A percentile compares a stretch with the other conserved stretches of the same genome.
phyloP scores from a whole-genome alignment of 1,140 invertebrate genomes.

The Apis dorsata region DNA sequence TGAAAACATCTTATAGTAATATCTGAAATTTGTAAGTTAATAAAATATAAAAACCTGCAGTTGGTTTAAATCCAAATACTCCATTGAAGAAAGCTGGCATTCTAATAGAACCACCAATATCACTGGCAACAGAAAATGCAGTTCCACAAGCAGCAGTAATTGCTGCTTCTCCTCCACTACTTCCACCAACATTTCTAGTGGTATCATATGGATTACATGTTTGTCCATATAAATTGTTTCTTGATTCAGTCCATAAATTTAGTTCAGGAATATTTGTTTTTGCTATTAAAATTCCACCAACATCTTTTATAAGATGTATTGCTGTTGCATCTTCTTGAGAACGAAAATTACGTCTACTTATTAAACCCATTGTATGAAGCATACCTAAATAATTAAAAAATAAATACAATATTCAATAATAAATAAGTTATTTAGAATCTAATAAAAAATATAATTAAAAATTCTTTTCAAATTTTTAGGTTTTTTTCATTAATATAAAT shows the following conservation, averaged over 20 bases:
- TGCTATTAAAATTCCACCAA: conserved; percentile 93
- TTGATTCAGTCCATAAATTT: conserved; percentile 91
- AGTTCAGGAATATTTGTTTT: conserved; percentile 97
- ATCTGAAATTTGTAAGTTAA: background rate
- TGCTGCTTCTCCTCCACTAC: conserved; percentile 90
- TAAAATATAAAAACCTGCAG: conserved; percentile 80
- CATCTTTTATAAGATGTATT: conserved; percentile 86
- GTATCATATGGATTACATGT: conserved; percentile 96
- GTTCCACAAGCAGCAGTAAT: conserved; percentile 88
- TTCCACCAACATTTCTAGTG: conserved; percentile 90
- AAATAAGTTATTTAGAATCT: background rate
- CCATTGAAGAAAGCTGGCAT: conserved; percentile 98
- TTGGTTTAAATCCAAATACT: conserved; percentile 95
- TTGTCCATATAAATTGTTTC: conserved; percentile 94
- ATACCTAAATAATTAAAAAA: conserved; percentile 83
- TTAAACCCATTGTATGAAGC: conserved; percentile 85
- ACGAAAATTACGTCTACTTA: conserved; percentile 79
- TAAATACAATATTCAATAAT: conserved; percentile 57
- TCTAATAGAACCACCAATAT: conserved; percentile 97
- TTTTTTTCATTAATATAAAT: too few species aligned
- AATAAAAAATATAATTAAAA: background rate
- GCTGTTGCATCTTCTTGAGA: conserved; percentile 88
- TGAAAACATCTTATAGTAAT: background rate
- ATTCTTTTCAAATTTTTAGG: too few species aligned
- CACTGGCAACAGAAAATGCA: conserved; percentile 91